These are phyloP conservation scores for Thecocarcelia acutangulata DNA, from an alignment of 2,888 invertebrate genomes.

Conservation along the genomic window DNA sequence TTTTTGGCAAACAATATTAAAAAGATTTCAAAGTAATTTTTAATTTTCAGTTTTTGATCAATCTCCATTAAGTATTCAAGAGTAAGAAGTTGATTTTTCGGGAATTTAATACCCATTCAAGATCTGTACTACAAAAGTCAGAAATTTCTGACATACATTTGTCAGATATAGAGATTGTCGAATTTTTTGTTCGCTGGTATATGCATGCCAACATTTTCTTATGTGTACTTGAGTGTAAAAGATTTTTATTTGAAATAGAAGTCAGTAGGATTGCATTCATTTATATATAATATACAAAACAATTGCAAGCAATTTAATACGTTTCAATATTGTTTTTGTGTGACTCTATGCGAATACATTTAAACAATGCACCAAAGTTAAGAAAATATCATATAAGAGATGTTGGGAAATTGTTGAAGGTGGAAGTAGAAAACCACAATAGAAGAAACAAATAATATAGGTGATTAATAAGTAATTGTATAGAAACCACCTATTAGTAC, in stretches of 20 bases:
- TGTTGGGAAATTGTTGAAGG: background rate
- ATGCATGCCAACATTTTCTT: background rate
- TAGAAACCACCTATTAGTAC: background rate
- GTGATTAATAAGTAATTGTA: slow-evolving; percentile 35
- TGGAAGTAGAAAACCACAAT: background rate
- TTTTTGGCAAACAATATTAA: no score
- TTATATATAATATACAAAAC: background rate
- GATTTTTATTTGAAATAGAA: background rate
- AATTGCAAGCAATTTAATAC: slow-evolving; percentile 12
- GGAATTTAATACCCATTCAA: no score
- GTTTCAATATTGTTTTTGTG: background rate
- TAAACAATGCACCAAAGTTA: background rate
- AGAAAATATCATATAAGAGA: no score
- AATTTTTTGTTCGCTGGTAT: no score
- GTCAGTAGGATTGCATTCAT: background rate
- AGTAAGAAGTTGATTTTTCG: no score
- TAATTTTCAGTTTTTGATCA: no score
- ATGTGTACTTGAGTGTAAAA: background rate
- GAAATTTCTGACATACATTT: no score
- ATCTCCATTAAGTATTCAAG: no score
- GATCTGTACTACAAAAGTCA: no score
- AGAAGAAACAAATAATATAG: slow-evolving; percentile 19
- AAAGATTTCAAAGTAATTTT: no score
- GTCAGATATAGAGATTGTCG: no score
- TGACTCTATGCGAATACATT: background rate